Conservation (phyloP, 2,888 invertebrate species). For the Steinernema carpocapsae region DNA sequence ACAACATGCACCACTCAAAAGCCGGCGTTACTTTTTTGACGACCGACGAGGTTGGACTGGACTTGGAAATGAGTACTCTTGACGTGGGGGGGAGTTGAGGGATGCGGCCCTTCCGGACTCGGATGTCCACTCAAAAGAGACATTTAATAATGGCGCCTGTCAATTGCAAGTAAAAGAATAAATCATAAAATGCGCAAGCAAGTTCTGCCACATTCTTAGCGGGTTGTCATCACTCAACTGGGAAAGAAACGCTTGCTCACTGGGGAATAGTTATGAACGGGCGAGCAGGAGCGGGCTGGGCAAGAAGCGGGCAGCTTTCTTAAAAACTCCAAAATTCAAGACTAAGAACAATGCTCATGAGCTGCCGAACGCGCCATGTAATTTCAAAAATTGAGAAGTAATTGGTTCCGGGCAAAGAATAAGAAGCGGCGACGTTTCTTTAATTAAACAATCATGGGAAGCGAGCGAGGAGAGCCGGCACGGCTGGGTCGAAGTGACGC, state of each 20-base stretch:
- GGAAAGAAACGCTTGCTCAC: slow-evolving; percentile 25
- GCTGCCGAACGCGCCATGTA: not conserved
- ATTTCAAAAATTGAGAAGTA: slow-evolving; percentile 33
- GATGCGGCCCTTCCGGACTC: not conserved
- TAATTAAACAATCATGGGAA: slow-evolving; percentile 33
- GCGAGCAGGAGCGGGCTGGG: not conserved
- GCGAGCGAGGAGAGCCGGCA: not conserved
- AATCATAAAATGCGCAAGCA: slow-evolving; percentile 30
- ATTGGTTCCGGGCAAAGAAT: slow-evolving; percentile 33
- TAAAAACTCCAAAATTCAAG: slow-evolving; percentile 1
- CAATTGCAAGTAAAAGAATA: slow-evolving; percentile 32
- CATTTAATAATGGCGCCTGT: slow-evolving; percentile 32
- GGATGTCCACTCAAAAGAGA: slow-evolving; percentile 7
- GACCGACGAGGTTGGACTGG: slow-evolving; percentile 23
- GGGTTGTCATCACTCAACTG: slow-evolving; percentile 32
- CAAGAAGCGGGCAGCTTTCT: not conserved
- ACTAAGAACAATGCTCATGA: not conserved
- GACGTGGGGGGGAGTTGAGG: not conserved
- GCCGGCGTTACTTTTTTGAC: slow-evolving; percentile 20
- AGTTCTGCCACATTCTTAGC: slow-evolving; percentile 29
- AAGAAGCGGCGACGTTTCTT: slow-evolving; percentile 24
- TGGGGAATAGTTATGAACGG: slow-evolving; percentile 23
- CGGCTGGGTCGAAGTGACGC: not conserved
- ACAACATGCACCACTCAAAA: not conserved
- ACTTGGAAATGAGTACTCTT: slow-evolving; percentile 19